phyloP scores from a whole-genome alignment of 2,797 vertebrate genomes.

The Pseudomugil tenellus region DNA sequence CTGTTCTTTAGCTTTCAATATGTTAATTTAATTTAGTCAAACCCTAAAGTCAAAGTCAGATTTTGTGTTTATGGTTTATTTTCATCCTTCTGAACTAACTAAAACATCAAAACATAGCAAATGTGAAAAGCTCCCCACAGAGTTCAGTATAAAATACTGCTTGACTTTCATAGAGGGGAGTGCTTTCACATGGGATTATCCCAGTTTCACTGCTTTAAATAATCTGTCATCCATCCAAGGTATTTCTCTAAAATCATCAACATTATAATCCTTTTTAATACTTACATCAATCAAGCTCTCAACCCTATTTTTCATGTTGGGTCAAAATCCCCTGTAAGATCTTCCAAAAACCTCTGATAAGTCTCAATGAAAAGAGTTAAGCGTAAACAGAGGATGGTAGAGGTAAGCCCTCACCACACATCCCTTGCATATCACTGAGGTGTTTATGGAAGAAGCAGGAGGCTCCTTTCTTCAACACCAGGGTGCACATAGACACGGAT shows the following conservation, averaged over 20 bases:
- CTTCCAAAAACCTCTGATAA: conserved; percentile 9
- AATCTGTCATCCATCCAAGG: background rate
- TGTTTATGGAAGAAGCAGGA: conserved; percentile 63
- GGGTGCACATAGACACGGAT: conserved; percentile 37
- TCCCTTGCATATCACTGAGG: conserved; percentile 53
- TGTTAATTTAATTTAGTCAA: no score
- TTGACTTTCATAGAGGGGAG: background rate
- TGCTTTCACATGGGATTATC: background rate
- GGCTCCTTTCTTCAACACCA: conserved; percentile 49
- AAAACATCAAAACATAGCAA: background rate
- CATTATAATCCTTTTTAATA: background rate
- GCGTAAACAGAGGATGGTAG: conserved; percentile 10
- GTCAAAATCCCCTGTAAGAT: conserved; percentile 3
- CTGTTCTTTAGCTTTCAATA: no score
- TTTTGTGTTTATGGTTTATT: background rate
- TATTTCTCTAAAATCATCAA: background rate
- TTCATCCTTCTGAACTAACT: background rate
- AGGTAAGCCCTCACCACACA: conserved; percentile 19
- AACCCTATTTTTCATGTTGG: background rate
- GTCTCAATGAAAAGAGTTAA: conserved; percentile 31
- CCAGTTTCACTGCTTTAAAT: background rate
- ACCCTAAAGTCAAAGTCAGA: background rate
- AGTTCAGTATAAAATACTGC: background rate
- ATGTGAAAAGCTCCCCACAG: background rate
- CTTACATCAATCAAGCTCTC: background rate